These are phyloP conservation scores for Lasioglossum albipes DNA, from an alignment of 1,140 invertebrate species.

Conservation along the genomic window DNA sequence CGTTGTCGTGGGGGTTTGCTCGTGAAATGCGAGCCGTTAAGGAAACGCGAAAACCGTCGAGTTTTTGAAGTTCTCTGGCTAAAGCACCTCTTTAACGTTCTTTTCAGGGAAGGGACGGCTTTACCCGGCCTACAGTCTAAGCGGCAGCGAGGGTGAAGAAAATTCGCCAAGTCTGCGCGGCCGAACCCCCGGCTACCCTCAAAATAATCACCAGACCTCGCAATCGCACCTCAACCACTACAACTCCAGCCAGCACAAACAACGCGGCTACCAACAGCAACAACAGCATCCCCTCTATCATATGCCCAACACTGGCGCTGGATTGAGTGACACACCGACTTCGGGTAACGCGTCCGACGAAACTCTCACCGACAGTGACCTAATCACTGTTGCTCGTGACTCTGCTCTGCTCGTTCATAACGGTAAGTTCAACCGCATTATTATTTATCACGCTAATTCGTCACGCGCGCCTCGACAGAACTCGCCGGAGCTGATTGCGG, in stretches of 20 bases:
- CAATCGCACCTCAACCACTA: slow-evolving; percentile 73
- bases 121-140: slow-evolving; percentile 85
- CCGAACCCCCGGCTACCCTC: slow-evolving; percentile 69
- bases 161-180: slow-evolving; percentile 74
- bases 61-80: not conserved
- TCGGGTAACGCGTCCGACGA: slow-evolving; percentile 91
- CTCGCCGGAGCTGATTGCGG: not conserved
- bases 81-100: slow-evolving; percentile 28
- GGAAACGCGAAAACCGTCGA: no score
- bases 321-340: slow-evolving; percentile 87
- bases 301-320: slow-evolving; percentile 81
- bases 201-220: slow-evolving; percentile 71
- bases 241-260: slow-evolving; percentile 72
- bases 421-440: slow-evolving; percentile 81
- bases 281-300: slow-evolving; percentile 79
- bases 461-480: no score
- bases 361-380: slow-evolving; percentile 89
- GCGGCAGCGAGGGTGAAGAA: slow-evolving; percentile 84
- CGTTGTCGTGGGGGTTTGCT: no score
- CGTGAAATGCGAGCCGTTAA: no score
- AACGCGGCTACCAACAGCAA: slow-evolving; percentile 74
- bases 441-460: not conserved
- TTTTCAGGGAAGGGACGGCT: slow-evolving; percentile 85
- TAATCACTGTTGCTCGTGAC: slow-evolving; percentile 86
- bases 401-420: slow-evolving; percentile 89